Base-by-base conservation (phyloP, 2,113 vertebrate genomes). In the Henicopernis longicauda region DNA sequence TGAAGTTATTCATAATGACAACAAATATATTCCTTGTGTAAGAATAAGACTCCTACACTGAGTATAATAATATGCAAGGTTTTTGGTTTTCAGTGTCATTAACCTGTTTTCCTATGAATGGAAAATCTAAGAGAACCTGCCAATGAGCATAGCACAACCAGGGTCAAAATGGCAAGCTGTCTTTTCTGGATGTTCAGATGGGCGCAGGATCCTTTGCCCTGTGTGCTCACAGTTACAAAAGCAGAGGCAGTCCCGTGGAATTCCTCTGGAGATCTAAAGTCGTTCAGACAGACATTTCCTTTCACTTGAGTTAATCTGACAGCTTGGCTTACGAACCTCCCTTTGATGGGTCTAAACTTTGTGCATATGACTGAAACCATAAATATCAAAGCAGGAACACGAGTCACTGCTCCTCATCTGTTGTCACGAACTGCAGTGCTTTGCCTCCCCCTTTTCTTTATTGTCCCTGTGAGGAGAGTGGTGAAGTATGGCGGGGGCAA, bases 241-340 rank as follows among this genome's bases (percentile, higher is more conserved):
- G 70, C 84, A 87, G 62, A 96, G 85, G 65, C 89, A 97, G 87
- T 77, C 73, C 91, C 25, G 1, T 52, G 10, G 65, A 94, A 93
- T 96, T 95, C 94, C 89, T 90, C 34, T 10, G 55, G 72, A 89
- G 65, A 93, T 87, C 29, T 69, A 25, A 95, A 96, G 79, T 85
- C 21, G 5, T 94, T 86, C 69, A 85, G 93, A 84, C 90, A 96
- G 54, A 89, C 36, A 34, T 38, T 86, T 95, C 89, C 79, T 97
- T 98, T 92, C 92, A 78, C 94, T 95, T 95, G 92, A 96, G 73
- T 95, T 97, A 78, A 38, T 89, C 94, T 97, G 98, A 97, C 97
- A 96, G 57, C 42, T 87, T 9, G 4, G 86, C 52, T 97, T 96
- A 95, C 0, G 3, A 72, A 67, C 69, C 83, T 93, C 44, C 66